phyloP scores from a whole-genome alignment of 2,888 invertebrate species.

The Bimastos eiseni region DNA sequence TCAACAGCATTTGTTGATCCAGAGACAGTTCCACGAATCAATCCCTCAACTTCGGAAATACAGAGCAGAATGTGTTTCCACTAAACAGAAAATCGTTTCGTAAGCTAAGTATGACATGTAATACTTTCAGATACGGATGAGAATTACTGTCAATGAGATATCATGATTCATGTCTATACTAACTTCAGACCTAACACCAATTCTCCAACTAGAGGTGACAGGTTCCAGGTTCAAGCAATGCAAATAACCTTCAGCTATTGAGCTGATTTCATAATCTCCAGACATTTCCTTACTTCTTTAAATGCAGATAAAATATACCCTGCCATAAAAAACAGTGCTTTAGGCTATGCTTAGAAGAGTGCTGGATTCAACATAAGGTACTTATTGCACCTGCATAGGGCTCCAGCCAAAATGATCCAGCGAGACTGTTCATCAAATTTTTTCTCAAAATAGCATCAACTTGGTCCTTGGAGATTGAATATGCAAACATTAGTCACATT shows the following conservation, averaged over 20 bases:
- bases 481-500: too few species aligned
- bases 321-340: too few species aligned
- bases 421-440: too few species aligned
- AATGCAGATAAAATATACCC: background rate
- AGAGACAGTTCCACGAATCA: background rate
- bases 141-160: background rate
- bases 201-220: too few species aligned
- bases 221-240: background rate
- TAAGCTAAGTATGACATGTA: background rate
- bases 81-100: background rate
- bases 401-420: too few species aligned
- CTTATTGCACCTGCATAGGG: too few species aligned
- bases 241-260: background rate
- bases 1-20: background rate
- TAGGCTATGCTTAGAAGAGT: too few species aligned
- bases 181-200: too few species aligned
- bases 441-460: too few species aligned
- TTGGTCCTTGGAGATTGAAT: too few species aligned
- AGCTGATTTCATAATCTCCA: conserved; percentile 13
- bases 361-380: too few species aligned
- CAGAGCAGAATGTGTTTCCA: background rate
- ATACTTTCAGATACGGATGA: background rate
- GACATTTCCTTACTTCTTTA: background rate
- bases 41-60: background rate
- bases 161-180: too few species aligned